These are phyloP conservation scores for Andricus quercusramuli DNA, from an alignment of 2,888 invertebrate species.

Conservation along the genomic window DNA sequence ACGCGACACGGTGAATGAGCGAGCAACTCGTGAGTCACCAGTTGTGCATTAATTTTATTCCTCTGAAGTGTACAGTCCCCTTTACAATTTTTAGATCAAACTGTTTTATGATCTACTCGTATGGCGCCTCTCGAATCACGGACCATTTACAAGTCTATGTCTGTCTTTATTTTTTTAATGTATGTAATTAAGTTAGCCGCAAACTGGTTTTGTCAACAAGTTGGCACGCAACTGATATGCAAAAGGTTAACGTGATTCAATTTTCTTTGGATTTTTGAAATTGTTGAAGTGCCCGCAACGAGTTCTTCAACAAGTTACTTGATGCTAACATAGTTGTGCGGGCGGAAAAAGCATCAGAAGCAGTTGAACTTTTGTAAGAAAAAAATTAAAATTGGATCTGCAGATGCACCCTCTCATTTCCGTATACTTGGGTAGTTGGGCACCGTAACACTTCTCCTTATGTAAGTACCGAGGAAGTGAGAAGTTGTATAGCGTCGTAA, in stretches of 20 bases:
- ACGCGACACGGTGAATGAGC: conserved; percentile 42
- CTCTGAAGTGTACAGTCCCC: neutral
- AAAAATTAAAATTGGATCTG: neutral
- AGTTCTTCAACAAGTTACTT: too few species aligned
- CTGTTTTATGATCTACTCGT: conserved; percentile 21
- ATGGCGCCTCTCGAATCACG: conserved; percentile 11
- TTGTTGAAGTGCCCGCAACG: neutral
- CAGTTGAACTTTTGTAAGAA: too few species aligned
- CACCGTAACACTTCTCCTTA: conserved; percentile 1
- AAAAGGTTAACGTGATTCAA: neutral
- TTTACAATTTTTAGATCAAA: conserved; percentile 28
- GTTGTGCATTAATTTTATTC: conserved; percentile 40
- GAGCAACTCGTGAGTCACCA: conserved; percentile 46
- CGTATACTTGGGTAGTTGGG: neutral
- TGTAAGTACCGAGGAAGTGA: conserved; percentile 24
- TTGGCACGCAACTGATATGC: neutral
- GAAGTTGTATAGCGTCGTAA: conserved; percentile 22
- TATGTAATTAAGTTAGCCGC: conserved; percentile 32
- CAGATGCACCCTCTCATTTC: neutral
- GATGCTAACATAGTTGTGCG: too few species aligned
- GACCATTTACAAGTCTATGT: conserved; percentile 8
- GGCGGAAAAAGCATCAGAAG: too few species aligned
- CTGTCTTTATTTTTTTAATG: too few species aligned
- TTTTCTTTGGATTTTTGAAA: neutral
- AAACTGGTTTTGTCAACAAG: conserved; percentile 19